Base-by-base conservation (phyloP, 2,888 invertebrate genomes). In the Eristalis pertinax region DNA sequence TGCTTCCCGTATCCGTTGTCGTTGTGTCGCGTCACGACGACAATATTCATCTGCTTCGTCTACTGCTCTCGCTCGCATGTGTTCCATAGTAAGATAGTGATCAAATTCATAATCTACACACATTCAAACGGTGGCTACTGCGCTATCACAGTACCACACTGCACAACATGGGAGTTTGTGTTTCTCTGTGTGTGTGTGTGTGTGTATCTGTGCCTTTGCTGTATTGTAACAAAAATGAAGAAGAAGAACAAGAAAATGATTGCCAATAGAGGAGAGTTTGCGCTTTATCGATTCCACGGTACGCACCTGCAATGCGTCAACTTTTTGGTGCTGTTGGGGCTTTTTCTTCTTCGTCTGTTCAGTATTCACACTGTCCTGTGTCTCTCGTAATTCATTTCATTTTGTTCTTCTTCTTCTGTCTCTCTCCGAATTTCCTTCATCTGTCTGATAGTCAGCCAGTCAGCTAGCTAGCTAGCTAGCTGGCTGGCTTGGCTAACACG, bases 261-360 rank as follows among this genome's bases (percentile, higher is more conserved):
- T 79, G 62, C 75, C 79, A 76, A 84, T 80, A 84, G 88, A 79
- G 81, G 69, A 73, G 89, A 92, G 90, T 91, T 90, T 94, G 95
- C 94, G 94, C 95, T 68, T 76, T 87, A 95, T 94, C 95, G 95
- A 96, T 96, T 96, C 96, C 96, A 94, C 94, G 94, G 93, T 94
- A 95, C 95, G 95, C 95, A 96, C 96, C 96, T 96, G 96, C 96
- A 96, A 96, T 96, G 96, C 96, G 96, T 96, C 96, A 96, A 94
- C 94, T 87, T 88, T 89, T 85, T 72, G 68, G 65, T 81, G 86
- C 65, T 88, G 70, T 67, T 79, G 63, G 79, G 50, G 70, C 77
- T 64, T 72, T 82, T 85, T 83, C 67, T 76, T 64, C 62, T 73
- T 75, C 68, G 58, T 60, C 38, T 26, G 26, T 26, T 26, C 26